Conservation (phyloP, 2,888 invertebrate genomes). For the Nycteola revayana region DNA sequence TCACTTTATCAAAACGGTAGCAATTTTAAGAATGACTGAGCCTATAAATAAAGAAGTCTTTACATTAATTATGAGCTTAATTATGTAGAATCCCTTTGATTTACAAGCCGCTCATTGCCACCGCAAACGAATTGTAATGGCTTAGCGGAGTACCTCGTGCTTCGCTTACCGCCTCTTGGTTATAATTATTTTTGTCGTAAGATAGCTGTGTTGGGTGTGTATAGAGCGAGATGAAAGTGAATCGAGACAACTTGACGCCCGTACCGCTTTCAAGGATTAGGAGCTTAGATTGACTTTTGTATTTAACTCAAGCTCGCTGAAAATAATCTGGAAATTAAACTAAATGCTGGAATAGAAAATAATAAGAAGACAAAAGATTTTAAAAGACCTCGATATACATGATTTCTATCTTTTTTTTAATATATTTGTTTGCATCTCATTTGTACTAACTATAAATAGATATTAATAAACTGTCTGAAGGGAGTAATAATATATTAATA, state of each 20-base stretch:
- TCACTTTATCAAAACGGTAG: constrained; percentile 70
- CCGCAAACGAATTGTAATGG: constrained; percentile 79
- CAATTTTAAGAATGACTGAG: constrained; percentile 76
- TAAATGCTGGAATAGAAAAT: constrained; percentile 5
- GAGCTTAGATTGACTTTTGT: background rate
- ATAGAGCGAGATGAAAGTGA: constrained; percentile 73
- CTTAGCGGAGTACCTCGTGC: constrained; percentile 71
- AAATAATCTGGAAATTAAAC: constrained; percentile 3
- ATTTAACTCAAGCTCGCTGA: background rate
- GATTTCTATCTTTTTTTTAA: too few relatives aligned
- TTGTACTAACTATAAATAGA: too few relatives aligned
- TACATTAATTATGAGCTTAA: constrained; percentile 81
- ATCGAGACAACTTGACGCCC: constrained; percentile 67
- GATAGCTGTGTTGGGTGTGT: constrained; percentile 46
- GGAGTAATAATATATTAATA: too few relatives aligned
- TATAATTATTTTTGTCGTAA: constrained; percentile 77
- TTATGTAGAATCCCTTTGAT: constrained; percentile 81
- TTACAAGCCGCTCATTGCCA: constrained; percentile 78
- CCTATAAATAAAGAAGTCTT: constrained; percentile 77
- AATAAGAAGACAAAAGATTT: constrained; percentile 13
- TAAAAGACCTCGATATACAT: too few relatives aligned
- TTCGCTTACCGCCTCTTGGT: constrained; percentile 57
- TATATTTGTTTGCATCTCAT: too few relatives aligned
- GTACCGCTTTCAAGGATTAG: constrained; percentile 67
- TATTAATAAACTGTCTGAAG: too few relatives aligned